Percentiles rank a stretch among this genome's conserved stretches.
phyloP scores from a whole-genome alignment of 2,797 vertebrate genomes.

The Spheniscus humboldti region DNA sequence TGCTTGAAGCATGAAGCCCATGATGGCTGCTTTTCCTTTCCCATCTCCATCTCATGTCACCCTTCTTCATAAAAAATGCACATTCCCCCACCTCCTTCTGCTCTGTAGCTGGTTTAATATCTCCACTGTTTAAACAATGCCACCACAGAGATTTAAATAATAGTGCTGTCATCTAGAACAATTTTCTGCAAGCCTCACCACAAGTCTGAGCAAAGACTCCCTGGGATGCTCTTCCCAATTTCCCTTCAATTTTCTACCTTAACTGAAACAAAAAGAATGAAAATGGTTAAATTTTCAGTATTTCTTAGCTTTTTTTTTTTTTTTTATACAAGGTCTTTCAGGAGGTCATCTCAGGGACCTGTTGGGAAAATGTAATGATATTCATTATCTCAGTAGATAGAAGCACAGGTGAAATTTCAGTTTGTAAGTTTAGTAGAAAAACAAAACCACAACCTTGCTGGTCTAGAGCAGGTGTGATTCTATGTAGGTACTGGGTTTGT shows the following conservation, averaged over 20 bases:
- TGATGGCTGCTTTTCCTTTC: neutral
- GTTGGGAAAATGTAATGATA: neutral
- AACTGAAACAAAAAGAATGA: neutral
- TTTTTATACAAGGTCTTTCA: neutral
- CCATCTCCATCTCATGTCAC: neutral
- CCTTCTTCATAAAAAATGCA: neutral
- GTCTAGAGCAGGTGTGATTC: neutral
- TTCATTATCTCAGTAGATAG: neutral
- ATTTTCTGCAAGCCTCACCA: neutral
- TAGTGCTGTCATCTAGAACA: neutral
- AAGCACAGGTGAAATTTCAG: neutral
- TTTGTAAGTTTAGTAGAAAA: neutral
- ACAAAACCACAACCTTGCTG: neutral
- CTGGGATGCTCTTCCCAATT: neutral
- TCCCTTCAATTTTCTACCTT: neutral
- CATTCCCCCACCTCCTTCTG: neutral
- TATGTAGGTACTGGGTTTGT: neutral
- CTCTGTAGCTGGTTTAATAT: neutral
- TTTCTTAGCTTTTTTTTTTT: neutral
- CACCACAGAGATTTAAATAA: neutral
- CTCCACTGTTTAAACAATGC: neutral
- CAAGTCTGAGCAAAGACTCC: neutral
- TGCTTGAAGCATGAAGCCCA: neutral
- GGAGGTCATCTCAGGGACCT: neutral
- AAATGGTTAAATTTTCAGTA: neutral